Conservation (phyloP, 2,113 vertebrate species). For the Arenaria interpres region DNA sequence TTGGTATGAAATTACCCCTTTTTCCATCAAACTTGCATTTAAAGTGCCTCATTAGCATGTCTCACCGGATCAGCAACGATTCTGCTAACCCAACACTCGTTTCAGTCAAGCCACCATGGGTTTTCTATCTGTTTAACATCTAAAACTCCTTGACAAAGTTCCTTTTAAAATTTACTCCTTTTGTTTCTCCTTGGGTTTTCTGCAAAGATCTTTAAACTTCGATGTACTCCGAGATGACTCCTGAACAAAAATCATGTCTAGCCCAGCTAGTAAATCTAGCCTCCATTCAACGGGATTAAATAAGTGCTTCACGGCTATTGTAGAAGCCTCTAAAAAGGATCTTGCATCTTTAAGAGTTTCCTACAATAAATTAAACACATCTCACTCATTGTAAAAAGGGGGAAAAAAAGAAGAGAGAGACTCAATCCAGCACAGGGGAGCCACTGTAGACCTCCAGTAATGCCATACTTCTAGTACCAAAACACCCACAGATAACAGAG, state of each 20-base stretch:
- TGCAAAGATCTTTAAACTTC: conserved; percentile 77
- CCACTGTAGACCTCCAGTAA: conserved; percentile 11
- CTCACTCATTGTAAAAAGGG: conserved; percentile 32
- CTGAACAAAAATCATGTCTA: conserved; percentile 79
- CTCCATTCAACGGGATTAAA: conserved; percentile 78
- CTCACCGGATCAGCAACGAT: conserved; percentile 47
- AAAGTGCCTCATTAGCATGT: conserved; percentile 75
- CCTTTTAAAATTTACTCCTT: conserved; percentile 76
- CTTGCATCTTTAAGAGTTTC: conserved; percentile 74
- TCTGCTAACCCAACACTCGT: conserved; percentile 24
- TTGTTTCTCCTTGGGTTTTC: conserved; percentile 74
- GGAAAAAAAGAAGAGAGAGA: background rate
- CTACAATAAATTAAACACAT: conserved; percentile 80
- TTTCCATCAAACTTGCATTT: conserved; percentile 76
- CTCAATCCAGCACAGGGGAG: conserved; percentile 32
- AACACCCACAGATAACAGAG: background rate
- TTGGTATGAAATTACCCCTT: conserved; percentile 66
- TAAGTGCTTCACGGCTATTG: conserved; percentile 80
- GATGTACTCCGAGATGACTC: conserved; percentile 78
- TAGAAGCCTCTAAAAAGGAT: conserved; percentile 70
- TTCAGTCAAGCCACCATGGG: conserved; percentile 40
- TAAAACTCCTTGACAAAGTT: conserved; percentile 78
- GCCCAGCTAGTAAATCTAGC: conserved; percentile 80
- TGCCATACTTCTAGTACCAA: background rate
- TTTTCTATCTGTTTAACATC: conserved; percentile 73